Evolutionary conservation across 2,888 invertebrate genomes (phyloP), one percentile per base, ranked within the genome.

Genomic region (Colletes collaris): DNA sequence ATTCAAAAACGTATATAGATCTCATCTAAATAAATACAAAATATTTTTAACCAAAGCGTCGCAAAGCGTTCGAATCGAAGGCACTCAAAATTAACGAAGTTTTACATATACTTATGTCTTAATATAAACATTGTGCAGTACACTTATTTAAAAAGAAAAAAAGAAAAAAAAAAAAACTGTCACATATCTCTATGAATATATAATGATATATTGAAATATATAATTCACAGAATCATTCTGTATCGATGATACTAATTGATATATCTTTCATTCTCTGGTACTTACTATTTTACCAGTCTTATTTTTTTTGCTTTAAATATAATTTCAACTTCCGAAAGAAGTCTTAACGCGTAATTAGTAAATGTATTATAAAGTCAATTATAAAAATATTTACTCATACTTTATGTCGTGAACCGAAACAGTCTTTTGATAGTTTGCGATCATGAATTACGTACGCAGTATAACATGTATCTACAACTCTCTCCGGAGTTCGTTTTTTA

Each of bases 21-120:
- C 74, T 16, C n/a, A 27, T 68, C 65, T 67, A 70, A 82, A 74
- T 82, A 82, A 77, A 82, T 82, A 73, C 35, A 65, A 74, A 55
- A 65, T 5, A 50, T 60, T 46, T 46, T 59, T n/a, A 63, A 65
- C 16, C 49, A 60, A 66, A 62, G 59, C 46, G 46, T 65, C 27
- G 11, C 37, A 10, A 40, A 59, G 55, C n/a, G 58, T 74, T 35
- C 37, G 49, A 59, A 49, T 58, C 13, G n/a, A 64, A 63, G 63
- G 68, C 62, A 68, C 46, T 60, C 52, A 60, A 68, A 58, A 63
- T 50, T 37, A 19, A 35, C n/a, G 13, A 16, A 73, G 16, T 55
- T 56, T 56, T 37, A 53, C 19, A 40, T 71, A 66, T 35, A 53
- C n/a, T 63, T 69, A 71, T 53, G 10, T 37, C 37, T 49, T 59